Conservation (phyloP, 2,113 vertebrate genomes). For the Phyllostomus discolor region DNA sequence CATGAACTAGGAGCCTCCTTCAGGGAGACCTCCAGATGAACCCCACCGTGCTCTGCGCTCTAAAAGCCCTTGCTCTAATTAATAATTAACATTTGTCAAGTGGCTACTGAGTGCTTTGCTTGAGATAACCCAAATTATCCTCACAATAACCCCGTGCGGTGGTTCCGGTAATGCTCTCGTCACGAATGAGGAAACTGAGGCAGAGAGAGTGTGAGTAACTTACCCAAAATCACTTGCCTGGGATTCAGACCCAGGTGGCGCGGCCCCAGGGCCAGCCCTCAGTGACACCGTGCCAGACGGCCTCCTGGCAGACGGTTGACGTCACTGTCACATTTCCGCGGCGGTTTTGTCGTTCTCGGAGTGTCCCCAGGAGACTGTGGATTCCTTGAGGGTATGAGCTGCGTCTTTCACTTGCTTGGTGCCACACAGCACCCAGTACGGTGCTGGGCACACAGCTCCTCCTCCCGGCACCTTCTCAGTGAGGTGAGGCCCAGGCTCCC, state of each 20-base stretch:
- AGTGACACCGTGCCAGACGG: neutral
- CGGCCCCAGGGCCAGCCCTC: neutral
- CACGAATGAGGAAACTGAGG: neutral
- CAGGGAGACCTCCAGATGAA: neutral
- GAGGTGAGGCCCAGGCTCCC: neutral
- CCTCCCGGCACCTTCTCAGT: neutral
- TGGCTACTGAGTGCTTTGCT: neutral
- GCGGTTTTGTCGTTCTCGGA: neutral
- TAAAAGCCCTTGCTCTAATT: neutral
- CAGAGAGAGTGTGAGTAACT: neutral
- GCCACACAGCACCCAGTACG: neutral
- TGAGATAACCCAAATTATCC: neutral
- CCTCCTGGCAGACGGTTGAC: neutral
- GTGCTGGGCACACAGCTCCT: neutral
- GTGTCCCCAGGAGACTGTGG: neutral
- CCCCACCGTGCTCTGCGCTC: neutral
- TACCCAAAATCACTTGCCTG: neutral
- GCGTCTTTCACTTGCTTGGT: neutral
- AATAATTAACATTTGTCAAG: neutral
- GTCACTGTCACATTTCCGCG: neutral
- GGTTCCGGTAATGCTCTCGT: neutral
- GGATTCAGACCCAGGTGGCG: neutral
- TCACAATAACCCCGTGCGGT: neutral
- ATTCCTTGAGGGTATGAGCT: neutral
- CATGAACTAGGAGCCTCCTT: neutral